Percentiles rank a stretch among this genome's conserved stretches.
phyloP scores from a whole-genome alignment of 2,113 vertebrate species.

The Burhinus oedicnemus region DNA sequence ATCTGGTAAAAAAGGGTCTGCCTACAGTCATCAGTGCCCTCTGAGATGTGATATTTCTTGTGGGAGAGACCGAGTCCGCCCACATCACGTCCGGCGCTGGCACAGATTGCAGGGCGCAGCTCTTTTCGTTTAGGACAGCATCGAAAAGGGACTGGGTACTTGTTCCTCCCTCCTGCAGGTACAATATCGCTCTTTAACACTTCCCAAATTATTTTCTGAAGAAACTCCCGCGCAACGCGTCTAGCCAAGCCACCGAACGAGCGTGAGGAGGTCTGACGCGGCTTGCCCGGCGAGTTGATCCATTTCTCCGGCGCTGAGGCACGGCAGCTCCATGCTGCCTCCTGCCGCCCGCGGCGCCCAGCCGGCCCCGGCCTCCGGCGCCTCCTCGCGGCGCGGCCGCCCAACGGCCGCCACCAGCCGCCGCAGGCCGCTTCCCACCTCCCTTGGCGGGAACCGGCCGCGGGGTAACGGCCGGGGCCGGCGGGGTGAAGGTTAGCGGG shows the following conservation, averaged over 20 bases:
- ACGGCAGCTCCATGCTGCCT: neutral
- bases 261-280: rapidly evolving
- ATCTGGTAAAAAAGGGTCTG: neutral
- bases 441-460: neutral
- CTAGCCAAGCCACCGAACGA: neutral
- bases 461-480: neutral
- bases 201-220: neutral
- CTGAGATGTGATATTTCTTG: neutral
- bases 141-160: neutral
- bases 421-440: neutral
- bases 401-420: neutral
- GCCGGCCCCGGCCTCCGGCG: neutral
- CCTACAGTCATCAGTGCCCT: neutral
- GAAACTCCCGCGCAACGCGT: neutral
- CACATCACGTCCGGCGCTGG: neutral
- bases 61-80: neutral
- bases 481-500: neutral
- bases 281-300: rapidly evolving
- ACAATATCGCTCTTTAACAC: rapidly evolving
- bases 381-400: neutral
- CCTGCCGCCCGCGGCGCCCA: neutral
- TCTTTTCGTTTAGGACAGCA: neutral
- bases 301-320: neutral
- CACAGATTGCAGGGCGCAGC: rapidly evolving
- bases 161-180: neutral